Evolutionary conservation across 2,888 invertebrate genomes (phyloP).

Genomic region (Drosophila aldrichi): DNA sequence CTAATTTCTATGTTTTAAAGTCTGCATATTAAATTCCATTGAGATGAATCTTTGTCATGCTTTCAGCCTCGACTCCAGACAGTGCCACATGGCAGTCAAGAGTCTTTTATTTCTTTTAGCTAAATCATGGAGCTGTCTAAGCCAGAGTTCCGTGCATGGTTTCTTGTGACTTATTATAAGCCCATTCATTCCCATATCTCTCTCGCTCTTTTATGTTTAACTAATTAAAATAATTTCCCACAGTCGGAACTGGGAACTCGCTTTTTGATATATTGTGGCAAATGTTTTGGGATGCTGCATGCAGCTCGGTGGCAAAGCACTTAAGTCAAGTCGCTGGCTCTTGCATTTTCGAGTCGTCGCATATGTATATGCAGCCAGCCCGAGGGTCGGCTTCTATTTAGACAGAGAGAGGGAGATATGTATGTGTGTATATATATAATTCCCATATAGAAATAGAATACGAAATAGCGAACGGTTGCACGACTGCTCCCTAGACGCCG

Average conservation of each 20-base stretch:
- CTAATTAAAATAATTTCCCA: constrained; percentile 68
- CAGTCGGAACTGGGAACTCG: constrained; percentile 40
- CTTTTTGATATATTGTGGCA: constrained; percentile 64
- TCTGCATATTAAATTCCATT: constrained; percentile 3
- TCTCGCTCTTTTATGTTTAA: constrained; percentile 27
- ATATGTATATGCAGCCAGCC: constrained; percentile 18
- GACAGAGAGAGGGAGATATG: constrained; percentile 4
- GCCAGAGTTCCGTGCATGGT: constrained; percentile 6
- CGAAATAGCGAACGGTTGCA: constrained; percentile 34
- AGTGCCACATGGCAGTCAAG: constrained; percentile 5
- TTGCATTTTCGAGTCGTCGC: constrained; percentile 11
- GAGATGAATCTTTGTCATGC: constrained; percentile 7
- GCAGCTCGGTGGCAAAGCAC: constrained; percentile 47
- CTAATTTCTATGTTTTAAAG: not conserved
- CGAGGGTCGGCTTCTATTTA: constrained; percentile 22
- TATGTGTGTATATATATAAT: constrained; percentile 11
- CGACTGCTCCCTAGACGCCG: constrained; percentile 55
- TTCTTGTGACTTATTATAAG: constrained; percentile 27
- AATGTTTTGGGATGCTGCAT: constrained; percentile 48
- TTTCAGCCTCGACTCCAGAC: not conserved
- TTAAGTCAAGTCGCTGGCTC: constrained; percentile 49
- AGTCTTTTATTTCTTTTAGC: constrained; percentile 8
- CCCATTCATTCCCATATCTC: constrained; percentile 11
- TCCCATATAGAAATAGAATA: constrained; percentile 39
- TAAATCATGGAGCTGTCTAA: constrained; percentile 6